A percentile compares a stretch with the other conserved stretches of the same genome.
phyloP scores from a whole-genome alignment of 2,888 invertebrate species.

The Drosophila nr. fundita region DNA sequence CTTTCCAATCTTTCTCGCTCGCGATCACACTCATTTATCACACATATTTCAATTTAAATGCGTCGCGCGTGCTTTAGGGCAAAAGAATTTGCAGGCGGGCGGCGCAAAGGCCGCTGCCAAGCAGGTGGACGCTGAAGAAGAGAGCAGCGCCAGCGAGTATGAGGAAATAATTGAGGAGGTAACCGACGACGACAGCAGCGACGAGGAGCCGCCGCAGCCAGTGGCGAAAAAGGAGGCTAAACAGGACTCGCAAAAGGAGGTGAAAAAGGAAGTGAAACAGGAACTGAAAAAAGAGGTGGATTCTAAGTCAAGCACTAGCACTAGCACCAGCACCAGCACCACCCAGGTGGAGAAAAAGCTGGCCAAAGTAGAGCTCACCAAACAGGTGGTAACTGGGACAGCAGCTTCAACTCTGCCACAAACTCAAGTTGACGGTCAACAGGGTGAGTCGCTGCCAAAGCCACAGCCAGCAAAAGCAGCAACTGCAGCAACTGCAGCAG shows the following conservation, averaged over 20 bases:
- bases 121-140: conserved; percentile 53
- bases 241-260: conserved; percentile 14
- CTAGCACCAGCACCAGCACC: conserved; percentile 39
- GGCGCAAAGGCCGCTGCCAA: conserved; percentile 83
- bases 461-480: conserved; percentile 32
- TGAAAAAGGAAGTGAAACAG: conserved; percentile 14
- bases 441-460: conserved; percentile 91
- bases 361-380: conserved; percentile 63
- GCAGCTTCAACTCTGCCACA: conserved; percentile 24
- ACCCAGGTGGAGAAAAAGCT: conserved; percentile 57
- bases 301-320: conserved; percentile 23
- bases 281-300: conserved; percentile 23
- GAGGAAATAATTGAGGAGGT: conserved; percentile 84
- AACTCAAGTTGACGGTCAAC: conserved; percentile 62
- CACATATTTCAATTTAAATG: conserved; percentile 10
- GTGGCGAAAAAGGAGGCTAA: conserved; percentile 11
- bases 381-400: conserved; percentile 31
- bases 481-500: conserved; percentile 29
- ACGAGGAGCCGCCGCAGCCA: conserved; percentile 54
- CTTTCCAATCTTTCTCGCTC: conserved; percentile 9
- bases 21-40: conserved; percentile 33
- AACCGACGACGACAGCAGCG: conserved; percentile 80
- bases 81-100: conserved; percentile 84
- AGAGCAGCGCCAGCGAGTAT: conserved; percentile 83
- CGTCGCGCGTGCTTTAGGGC: conserved; percentile 62